These are phyloP conservation scores for Portunus trituberculatus DNA, from an alignment of 1,140 invertebrate genomes.

Conservation along the genomic window DNA sequence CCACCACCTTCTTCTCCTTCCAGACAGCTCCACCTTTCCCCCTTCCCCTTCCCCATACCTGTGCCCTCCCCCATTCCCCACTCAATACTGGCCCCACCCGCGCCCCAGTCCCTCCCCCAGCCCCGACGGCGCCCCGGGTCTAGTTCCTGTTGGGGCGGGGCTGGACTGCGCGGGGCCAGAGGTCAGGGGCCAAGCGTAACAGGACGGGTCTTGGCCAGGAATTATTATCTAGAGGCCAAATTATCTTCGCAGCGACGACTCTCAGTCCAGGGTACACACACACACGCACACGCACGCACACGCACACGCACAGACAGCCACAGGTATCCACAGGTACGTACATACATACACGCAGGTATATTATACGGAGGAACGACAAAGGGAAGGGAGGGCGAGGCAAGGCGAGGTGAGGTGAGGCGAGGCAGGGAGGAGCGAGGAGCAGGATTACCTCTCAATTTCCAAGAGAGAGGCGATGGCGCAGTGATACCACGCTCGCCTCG, in stretches of 20 bases:
- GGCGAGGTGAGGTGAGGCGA: background rate
- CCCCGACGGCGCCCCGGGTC: background rate
- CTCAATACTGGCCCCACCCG: background rate
- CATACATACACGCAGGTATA: background rate
- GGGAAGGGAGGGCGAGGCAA: background rate
- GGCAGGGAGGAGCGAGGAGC: background rate
- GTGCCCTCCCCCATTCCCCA: background rate
- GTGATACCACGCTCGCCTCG: background rate
- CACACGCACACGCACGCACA: background rate
- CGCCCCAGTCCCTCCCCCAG: background rate
- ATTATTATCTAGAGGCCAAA: conserved; percentile 52
- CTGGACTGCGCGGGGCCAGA: background rate
- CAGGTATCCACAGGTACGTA: background rate
- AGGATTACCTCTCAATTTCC: background rate
- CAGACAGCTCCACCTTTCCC: background rate
- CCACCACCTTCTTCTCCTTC: background rate
- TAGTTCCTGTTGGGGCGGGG: conserved; percentile 44
- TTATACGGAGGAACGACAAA: background rate
- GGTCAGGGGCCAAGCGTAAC: conserved; percentile 59
- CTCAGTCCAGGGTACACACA: background rate
- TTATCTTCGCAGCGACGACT: conserved; percentile 9
- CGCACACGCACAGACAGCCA: conserved; percentile 17
- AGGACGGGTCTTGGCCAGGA: conserved; percentile 43
- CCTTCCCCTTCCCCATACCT: background rate
- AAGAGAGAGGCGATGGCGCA: background rate